phyloP scores from a whole-genome alignment of 2,888 invertebrate species.

The Chaetoderma sp. region DNA sequence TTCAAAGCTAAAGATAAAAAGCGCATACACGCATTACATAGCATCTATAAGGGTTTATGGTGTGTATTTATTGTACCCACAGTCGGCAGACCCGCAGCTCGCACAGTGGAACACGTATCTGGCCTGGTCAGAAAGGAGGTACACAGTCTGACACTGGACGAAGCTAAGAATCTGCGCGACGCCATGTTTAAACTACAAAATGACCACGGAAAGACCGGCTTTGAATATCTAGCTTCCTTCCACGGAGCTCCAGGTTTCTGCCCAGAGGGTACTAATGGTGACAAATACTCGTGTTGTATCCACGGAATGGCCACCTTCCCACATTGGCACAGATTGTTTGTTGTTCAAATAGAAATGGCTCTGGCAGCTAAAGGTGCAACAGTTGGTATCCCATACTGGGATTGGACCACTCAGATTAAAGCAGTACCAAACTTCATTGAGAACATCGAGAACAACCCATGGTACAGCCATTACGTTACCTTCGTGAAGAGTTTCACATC shows the following conservation, averaged over 20 bases:
- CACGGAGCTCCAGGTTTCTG: constrained; percentile 37
- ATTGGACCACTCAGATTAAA: constrained; percentile 8
- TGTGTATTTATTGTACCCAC: no score
- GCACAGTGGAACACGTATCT: neutral
- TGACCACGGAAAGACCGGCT: constrained; percentile 27
- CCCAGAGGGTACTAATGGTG: neutral
- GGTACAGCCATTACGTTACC: constrained; percentile 4
- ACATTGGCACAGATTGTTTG: constrained; percentile 40
- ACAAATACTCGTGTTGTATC: constrained; percentile 32
- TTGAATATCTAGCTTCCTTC: constrained; percentile 18
- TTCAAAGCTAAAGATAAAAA: no score
- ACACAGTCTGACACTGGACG: constrained; percentile 27
- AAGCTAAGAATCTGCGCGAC: constrained; percentile 30
- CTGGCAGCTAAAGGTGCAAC: neutral
- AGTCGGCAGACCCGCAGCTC: neutral
- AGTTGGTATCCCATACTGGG: constrained; percentile 19
- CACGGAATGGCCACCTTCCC: constrained; percentile 42
- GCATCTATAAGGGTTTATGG: no score
- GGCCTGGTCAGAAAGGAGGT: constrained; percentile 34
- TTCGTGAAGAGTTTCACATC: constrained; percentile 9
- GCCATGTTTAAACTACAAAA: constrained; percentile 29
- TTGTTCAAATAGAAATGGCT: constrained; percentile 12
- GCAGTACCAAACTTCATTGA: constrained; percentile 14
- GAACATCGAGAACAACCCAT: constrained; percentile 22
- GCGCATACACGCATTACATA: no score